phyloP scores from a whole-genome alignment of 2,888 invertebrate genomes.

The Agriopis aurantiaria region DNA sequence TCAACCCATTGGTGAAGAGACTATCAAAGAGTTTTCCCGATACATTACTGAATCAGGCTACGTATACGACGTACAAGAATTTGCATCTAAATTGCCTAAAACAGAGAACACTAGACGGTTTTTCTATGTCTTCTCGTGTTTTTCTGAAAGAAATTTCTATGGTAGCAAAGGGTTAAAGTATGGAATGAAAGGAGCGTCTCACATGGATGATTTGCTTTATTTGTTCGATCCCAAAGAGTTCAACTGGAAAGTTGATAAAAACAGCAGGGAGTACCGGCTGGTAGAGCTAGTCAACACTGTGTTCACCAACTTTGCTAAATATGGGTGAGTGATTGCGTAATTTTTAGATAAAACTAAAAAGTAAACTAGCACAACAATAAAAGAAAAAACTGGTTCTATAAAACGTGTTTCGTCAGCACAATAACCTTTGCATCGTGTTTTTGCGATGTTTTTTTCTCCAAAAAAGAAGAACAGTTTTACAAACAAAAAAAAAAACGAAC shows the following conservation, averaged over 20 bases:
- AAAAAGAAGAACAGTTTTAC: no score
- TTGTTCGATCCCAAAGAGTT: conserved; percentile 51
- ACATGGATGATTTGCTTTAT: conserved; percentile 59
- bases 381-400: no score
- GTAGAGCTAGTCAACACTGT: conserved; percentile 60
- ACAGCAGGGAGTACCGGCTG: conserved; percentile 53
- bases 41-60: conserved; percentile 13
- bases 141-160: conserved; percentile 26
- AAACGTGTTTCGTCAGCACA: no score
- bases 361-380: no score
- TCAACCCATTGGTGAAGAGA: neutral
- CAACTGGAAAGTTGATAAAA: conserved; percentile 45
- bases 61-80: conserved; percentile 4
- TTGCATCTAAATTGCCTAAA: conserved; percentile 8
- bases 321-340: conserved; percentile 59
- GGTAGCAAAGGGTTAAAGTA: conserved; percentile 18
- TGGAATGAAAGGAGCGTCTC: conserved; percentile 20
- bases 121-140: conserved; percentile 24
- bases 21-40: conserved; percentile 12
- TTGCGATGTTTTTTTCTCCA: no score
- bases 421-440: no score
- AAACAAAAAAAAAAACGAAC: no score
- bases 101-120: conserved; percentile 7
- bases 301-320: conserved; percentile 72
- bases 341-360: neutral